Base-by-base conservation (phyloP, 2,797 vertebrate genomes). In the Molothrus ater region DNA sequence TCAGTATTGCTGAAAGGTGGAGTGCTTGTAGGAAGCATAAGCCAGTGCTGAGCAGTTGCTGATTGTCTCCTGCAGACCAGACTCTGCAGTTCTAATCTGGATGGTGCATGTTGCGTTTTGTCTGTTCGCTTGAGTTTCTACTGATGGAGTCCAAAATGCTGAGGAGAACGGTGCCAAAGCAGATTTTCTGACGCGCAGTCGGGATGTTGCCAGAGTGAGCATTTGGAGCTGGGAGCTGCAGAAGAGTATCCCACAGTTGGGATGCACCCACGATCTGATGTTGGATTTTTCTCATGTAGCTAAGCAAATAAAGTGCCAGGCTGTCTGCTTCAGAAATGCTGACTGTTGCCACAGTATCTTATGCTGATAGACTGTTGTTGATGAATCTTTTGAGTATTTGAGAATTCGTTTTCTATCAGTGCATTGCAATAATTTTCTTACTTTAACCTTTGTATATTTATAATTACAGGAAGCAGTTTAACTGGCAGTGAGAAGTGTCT, bases 81-180 rank as follows among this genome's bases (percentile, higher is more conserved):
- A 76, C 48, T 65, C 83, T 2, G 4, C 61, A 87, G 8, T 92
- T 76, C 71, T 76, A 17, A 64, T 91, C 71, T 84, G 70, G 40
- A 72, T 85, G 66, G 86, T 1, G 0, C 68, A 53, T 0, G 7
- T 42, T 94, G 74, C 13, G 2, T 85, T 92, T 85, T 7, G 6
- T 75, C 95, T 92, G 71, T 70, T 92, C 3, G 0, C 86, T 76
- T 80, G 45, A 32, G 53, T 90, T 95, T 91, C 78, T 93, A 66
- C 68, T 53, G 64, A 68, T 88, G 80, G 76, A 89, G 90, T 72
- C 81, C 92, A 76, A 80, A 94, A 83, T 32, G 34, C 2, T 10
- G 36, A 17, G 60, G 71, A 92, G 81, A 75, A 57, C 21, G 45
- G 56, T 86, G 92, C 92, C 95, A 94, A 94, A 93, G 88, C 80